Conservation (phyloP, 2,113 vertebrate species). For the Synodontis membranacea region DNA sequence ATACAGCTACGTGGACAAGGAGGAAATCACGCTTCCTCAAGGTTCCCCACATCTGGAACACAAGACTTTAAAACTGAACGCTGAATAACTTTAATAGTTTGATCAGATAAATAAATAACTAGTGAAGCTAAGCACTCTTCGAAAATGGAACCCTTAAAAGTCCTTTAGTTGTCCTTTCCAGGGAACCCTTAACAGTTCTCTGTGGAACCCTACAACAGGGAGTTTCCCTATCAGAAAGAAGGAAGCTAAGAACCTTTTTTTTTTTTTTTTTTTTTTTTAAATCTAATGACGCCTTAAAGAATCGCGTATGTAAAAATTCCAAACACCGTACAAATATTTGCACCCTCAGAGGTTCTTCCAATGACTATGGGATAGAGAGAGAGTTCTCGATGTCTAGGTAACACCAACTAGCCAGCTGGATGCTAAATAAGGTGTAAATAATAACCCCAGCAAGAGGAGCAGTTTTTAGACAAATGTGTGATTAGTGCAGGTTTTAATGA, state of each 20-base stretch:
- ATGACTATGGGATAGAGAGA: background rate
- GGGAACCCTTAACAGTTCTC: background rate
- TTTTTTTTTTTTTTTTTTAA: too few relatives aligned
- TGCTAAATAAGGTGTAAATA: background rate
- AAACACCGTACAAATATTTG: background rate
- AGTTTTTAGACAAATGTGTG: background rate
- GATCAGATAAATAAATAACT: background rate
- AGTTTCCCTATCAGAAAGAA: too few relatives aligned
- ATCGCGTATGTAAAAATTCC: background rate
- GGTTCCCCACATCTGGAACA: slow-evolving; percentile 38
- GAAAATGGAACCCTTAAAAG: background rate
- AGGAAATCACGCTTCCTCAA: slow-evolving; percentile 26
- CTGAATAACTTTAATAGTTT: background rate
- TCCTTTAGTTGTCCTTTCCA: background rate
- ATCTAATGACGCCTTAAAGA: background rate
- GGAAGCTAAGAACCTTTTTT: background rate
- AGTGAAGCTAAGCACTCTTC: background rate
- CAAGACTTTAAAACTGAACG: background rate
- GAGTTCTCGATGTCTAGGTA: background rate
- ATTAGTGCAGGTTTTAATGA: background rate
- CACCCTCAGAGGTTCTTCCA: background rate
- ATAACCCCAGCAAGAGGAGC: background rate
- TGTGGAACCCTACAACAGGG: background rate
- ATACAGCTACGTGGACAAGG: slow-evolving; percentile 5
- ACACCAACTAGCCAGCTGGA: background rate